phyloP scores from a whole-genome alignment of 2,113 vertebrate species.

The Archocentrus centrarchus region DNA sequence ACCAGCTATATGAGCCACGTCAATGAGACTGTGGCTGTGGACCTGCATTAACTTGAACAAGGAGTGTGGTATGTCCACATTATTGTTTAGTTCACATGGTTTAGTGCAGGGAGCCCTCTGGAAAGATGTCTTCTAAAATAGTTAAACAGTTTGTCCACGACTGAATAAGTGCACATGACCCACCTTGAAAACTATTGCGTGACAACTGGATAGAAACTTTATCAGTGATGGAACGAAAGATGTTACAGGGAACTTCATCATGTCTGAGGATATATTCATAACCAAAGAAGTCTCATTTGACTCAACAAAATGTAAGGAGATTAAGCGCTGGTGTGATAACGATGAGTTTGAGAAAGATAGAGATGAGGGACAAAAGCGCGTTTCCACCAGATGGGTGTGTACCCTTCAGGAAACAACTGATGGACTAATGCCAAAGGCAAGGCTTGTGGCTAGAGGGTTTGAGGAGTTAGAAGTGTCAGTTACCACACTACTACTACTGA shows the following conservation, averaged over 20 bases:
- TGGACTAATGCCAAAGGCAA: background rate
- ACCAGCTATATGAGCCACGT: too few relatives aligned
- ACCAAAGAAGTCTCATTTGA: background rate
- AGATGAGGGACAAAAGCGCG: slow-evolving; percentile 9
- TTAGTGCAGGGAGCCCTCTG: slow-evolving; percentile 25
- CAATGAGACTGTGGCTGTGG: slow-evolving; percentile 40
- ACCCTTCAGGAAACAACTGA: slow-evolving; percentile 5
- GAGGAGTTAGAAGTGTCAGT: too few relatives aligned
- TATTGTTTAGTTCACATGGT: slow-evolving; percentile 35
- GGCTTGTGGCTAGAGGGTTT: background rate
- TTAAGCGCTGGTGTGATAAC: background rate
- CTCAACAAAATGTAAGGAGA: background rate
- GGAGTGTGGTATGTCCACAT: slow-evolving; percentile 23
- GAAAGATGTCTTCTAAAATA: slow-evolving; percentile 18
- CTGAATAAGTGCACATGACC: slow-evolving; percentile 16
- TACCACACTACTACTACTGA: background rate
- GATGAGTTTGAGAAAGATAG: slow-evolving; percentile 21
- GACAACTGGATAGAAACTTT: slow-evolving; percentile 1
- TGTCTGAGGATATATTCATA: background rate
- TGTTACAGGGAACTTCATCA: slow-evolving; percentile 19
- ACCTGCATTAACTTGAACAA: slow-evolving; percentile 33
- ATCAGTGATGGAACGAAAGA: slow-evolving; percentile 9
- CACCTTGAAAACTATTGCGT: background rate
- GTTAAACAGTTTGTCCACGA: slow-evolving; percentile 21
- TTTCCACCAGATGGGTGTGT: slow-evolving; percentile 30